These are phyloP conservation scores for Pterophyllum scalare DNA, from an alignment of 2,113 vertebrate genomes.

Conservation along the genomic window DNA sequence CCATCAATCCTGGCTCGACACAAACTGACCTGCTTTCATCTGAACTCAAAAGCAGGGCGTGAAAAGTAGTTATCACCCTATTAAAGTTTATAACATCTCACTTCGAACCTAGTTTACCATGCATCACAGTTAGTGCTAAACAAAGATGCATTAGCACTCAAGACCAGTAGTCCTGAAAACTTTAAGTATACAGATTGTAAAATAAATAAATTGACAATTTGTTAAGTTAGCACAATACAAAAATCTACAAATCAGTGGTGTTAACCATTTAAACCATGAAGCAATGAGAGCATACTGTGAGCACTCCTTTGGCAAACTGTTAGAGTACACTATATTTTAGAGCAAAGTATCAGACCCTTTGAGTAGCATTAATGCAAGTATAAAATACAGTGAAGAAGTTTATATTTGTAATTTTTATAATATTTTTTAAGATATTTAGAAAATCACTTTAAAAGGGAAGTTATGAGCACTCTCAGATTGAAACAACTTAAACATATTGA, in stretches of 20 bases:
- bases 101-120: neutral
- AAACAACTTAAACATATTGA: neutral
- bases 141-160: neutral
- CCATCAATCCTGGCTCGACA: conserved; percentile 62
- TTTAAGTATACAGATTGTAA: neutral
- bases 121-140: neutral
- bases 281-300: neutral
- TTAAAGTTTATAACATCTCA: conserved; percentile 26
- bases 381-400: neutral
- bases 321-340: neutral
- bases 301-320: neutral
- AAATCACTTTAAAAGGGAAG: neutral
- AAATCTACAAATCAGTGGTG: neutral
- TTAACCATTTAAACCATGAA: neutral
- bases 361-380: neutral
- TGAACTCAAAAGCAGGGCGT: neutral
- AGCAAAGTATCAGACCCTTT: neutral
- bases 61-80: conserved; percentile 29
- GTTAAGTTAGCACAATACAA: too few species aligned
- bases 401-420: neutral
- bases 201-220: too few species aligned
- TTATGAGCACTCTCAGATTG: neutral
- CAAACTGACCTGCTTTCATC: conserved; percentile 15
- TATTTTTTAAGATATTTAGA: neutral
- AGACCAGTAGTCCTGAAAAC: neutral